Evolutionary conservation across 2,888 invertebrate species (phyloP).

Genomic region (Synergus umbraculus): DNA sequence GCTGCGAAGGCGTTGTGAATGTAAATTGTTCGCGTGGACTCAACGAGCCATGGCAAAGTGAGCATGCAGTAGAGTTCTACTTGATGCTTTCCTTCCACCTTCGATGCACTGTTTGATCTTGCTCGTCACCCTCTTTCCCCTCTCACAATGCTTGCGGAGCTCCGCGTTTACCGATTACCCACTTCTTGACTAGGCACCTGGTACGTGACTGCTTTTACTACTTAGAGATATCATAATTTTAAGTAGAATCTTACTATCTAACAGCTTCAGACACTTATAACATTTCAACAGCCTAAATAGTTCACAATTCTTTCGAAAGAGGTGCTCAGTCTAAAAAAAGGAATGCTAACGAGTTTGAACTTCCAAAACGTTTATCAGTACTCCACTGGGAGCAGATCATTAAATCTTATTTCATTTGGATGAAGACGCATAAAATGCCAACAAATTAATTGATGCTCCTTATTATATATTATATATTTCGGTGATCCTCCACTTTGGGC

Average conservation of each 20-base stretch:
- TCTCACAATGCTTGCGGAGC: conserved; percentile 52
- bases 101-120: background rate
- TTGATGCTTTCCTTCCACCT: conserved; percentile 7
- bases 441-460: no score
- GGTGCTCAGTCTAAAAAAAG: background rate
- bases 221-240: conserved; percentile 61
- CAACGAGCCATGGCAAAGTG: conserved; percentile 69
- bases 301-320: background rate
- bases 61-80: conserved; percentile 55
- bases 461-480: no score
- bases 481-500: no score
- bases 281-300: background rate
- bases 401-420: no score
- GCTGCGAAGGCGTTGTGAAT: conserved; percentile 67
- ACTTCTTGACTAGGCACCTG: conserved; percentile 47
- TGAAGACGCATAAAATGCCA: no score
- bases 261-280: conserved; percentile 53
- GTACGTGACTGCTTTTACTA: conserved; percentile 54
- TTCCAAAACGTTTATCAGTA: background rate
- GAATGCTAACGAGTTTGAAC: background rate
- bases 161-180: conserved; percentile 49
- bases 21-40: conserved; percentile 66
- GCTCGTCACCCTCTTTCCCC: conserved; percentile 15
- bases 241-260: conserved; percentile 58
- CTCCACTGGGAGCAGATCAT: no score